Evolutionary conservation across 2,797 vertebrate genomes (phyloP), one percentile per base, ranked within the genome.

Genomic region (Takifugu rubripes): DNA sequence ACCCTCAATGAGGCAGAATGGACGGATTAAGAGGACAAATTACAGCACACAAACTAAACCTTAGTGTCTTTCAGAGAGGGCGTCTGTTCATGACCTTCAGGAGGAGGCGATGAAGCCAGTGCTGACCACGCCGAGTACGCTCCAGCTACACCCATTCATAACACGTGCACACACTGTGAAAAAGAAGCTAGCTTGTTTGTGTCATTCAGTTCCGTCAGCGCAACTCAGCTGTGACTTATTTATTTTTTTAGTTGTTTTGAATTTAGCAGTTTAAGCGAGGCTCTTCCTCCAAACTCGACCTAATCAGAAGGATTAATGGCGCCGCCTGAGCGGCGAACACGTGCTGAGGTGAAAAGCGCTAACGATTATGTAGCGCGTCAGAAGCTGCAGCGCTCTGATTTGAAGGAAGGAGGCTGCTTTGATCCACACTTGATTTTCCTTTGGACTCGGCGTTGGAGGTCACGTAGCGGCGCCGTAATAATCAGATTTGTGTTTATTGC

Each of bases 401-500:
- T 40, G 36, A 40, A 4, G 11, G 12, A 40, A 10, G 36, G 10
- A 40, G 36, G n/a, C n/a, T 46, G 17, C 16, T 45, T 45, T n/a
- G 44, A 5, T 43, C 7, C 44, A 17, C 52, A 54, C 47, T 55
- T 15, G 4, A 66, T 31, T 14, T 62, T 68, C 25, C 62, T 70
- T 83, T 79, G 67, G 21, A 21, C 55, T 71, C 27, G 16, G 56
- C 61, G 54, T 74, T 75, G 73, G 58, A 62, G 52, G 52, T 79
- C 59, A 1, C 55, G 70, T 61, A 79, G 33, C 64, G 56, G 64
- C 64, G 59, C 64, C 42, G 70, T 59, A 57, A 50, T 29, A 83
- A 84, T 87, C 77, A 71, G 0, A 7, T 55, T 68, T 81, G 55
- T 72, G 82, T 84, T 86, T 78, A 75, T 75, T 75, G 70, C 81